Base-by-base conservation (phyloP, 2,888 invertebrate genomes). In the Cataglyphis albicans region DNA sequence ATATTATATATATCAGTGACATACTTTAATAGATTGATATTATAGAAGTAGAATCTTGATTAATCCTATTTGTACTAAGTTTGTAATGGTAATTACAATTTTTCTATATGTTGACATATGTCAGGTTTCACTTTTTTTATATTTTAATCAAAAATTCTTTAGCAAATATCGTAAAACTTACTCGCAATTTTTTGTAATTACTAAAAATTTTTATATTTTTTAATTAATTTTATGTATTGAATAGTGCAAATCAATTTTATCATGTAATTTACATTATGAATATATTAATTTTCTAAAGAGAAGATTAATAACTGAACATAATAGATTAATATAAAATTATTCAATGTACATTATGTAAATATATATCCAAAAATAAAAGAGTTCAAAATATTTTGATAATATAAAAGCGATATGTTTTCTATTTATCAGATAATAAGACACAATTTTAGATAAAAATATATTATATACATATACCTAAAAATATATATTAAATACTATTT, bases 361-460 rank as follows among this genome's bases (percentile, higher is more conserved):
- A 52, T 1, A n/a, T 52, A n/a, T 52, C 7, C n/a, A n/a, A 52
- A 64, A n/a, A n/a, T 76, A 78, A 59, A 65, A 52, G 9, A 35
- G 63, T 65, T 63, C 41, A 6, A 57, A 15, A 52, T 41, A 64
- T 61, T 15, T 18, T 74, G 21, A 73, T 10, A 48, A 21, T 15
- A 64, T 48, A 48, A 55, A 63, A 18, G 10, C 59, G 70, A 70
- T 59, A 35, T 57, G 41, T 59, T 1, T 74, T 21, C 18, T n/a
- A 0, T 63, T 63, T 83, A 21, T 63, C 21, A 75, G 65, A 38
- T 80, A 41, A 48, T 18, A 52, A 64, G n/a, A 70, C 21, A 73
- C 72, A 25, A 81, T 59, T 15, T 74, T 7, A 35, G 74, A 81
- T 68, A 86, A 86, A 88, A 88, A 88, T 86, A 81, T 83, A 81